Evolutionary conservation across 2,888 invertebrate species (phyloP), one percentile per base, ranked within the genome.

Genomic region (Coremacera marginata): DNA sequence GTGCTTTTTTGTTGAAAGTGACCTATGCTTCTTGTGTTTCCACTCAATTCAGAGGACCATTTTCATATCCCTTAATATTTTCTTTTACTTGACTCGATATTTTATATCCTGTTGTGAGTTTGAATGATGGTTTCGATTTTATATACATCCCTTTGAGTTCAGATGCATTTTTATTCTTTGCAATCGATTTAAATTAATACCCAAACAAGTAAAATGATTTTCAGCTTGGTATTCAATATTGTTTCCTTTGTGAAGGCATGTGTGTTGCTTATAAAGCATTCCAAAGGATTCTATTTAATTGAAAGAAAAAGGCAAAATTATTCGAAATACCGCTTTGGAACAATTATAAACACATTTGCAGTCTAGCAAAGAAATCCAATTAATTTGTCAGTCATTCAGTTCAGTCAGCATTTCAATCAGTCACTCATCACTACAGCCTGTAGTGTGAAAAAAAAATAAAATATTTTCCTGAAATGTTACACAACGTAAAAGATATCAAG

Each of bases 381-480:
- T 83, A 81, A 81, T 83, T 83, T 82, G 79, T 82, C 81, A 79
- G 80, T 82, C 81, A 81, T 55, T 72, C 65, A 73, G 63, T 34
- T 63, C 19, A 19, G 37, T 34, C 60, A 73, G 14, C 31, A 78
- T 75, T 84, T 81, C 74, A 82, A 80, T 78, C 74, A 62, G 75
- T 75, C 73, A 79, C 75, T 73, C 77, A 31, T 19, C 8, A 2
- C 44, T n/a, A 31, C 63, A 73, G 57, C 19, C n/a, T 27, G 51
- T 14, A 34, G 25, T 16, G 27, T 3, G 60, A 25, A 16, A 60
- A 27, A 60, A 25, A 7, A 14, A 60, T 11, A 2, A 67, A 19
- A 14, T 2, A 14, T 37, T 22, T 65, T 37, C 11, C 9, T 22
- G 19, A 19, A 11, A 25, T 11, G 11, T 34, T 31, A 19, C 34